phyloP scores from a whole-genome alignment of 2,888 invertebrate genomes.

The Volucella inflata region DNA sequence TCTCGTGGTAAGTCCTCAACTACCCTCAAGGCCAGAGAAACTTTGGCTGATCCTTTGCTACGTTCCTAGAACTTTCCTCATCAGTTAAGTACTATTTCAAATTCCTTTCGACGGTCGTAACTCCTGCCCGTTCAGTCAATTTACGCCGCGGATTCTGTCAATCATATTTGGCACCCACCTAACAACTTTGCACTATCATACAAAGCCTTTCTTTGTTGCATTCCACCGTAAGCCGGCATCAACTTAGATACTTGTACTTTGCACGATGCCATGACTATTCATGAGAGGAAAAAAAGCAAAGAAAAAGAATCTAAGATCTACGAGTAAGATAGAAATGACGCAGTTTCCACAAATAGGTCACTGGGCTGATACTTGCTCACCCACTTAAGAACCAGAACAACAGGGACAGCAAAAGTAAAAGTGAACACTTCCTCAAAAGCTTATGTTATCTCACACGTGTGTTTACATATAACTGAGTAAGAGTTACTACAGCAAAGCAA shows the following conservation, averaged over 20 bases:
- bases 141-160: too few species aligned
- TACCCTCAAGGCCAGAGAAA: too few species aligned
- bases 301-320: slow-evolving; percentile 10
- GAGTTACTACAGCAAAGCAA: slow-evolving; percentile 31
- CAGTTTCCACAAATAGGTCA: slow-evolving; percentile 62
- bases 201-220: background rate
- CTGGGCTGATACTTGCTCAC: slow-evolving; percentile 31
- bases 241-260: background rate
- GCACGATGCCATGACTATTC: background rate
- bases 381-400: slow-evolving; percentile 22
- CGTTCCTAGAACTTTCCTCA: too few species aligned
- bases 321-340: too few species aligned
- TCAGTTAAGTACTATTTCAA: too few species aligned
- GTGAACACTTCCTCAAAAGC: slow-evolving; percentile 51
- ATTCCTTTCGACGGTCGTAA: too few species aligned
- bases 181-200: too few species aligned
- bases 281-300: background rate
- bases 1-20: too few species aligned
- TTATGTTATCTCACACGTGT: slow-evolving; percentile 28
- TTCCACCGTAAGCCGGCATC: background rate
- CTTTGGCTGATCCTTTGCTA: too few species aligned
- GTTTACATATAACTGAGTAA: too few species aligned
- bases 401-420: slow-evolving; percentile 48
- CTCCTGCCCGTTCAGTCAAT: too few species aligned
- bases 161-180: too few species aligned